Evolutionary conservation across 2,113 vertebrate species (phyloP), one percentile per base, ranked within the genome.

Genomic region (Numenius arquata): DNA sequence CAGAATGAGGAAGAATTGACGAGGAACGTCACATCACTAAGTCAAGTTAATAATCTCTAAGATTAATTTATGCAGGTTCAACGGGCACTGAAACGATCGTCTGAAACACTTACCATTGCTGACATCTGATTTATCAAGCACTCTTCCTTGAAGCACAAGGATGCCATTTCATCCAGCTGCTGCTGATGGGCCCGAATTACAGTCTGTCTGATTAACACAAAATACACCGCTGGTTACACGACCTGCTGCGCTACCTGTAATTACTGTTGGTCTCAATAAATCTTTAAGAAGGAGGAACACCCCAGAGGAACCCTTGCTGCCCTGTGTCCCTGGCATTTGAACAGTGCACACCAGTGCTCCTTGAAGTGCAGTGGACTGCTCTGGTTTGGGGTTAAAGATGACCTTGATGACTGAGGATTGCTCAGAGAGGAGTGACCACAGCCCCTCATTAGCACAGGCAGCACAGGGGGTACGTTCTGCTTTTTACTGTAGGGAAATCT

Each of bases 101-200:
- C 75, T 79, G 26, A 76, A 45, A 53, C 34, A 97, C 98, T 98
- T 91, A 99, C 99, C 85, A 95, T 97, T 68, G 96, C 95, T 83
- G 97, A 93, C 80, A 99, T 96, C 76, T 98, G 98, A 79, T 93
- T 98, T 63, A 99, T 97, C 95, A 99, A 96, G 12, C 88, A 96
- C 88, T 98, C 98, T 45, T 99, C 99, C 95, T 97, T 98, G 71
- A 94, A 96, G 86, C 96, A 97, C 83, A 99, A 87, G 71, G 96
- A 90, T 18, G 98, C 98, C 98, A 99, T 98, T 94, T 99, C 98
- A 83, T 98, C 96, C 81, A 98, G 96, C 90, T 99, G 98, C 94
- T 99, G 97, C 93, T 26, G 97, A 70, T 99, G 98, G 85, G 98
- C 98, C 83, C 63, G 96, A 65, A 99, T 96, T 48, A 99, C 74